phyloP scores from a whole-genome alignment of 2,888 invertebrate species.

The Synergus gifuensis region DNA sequence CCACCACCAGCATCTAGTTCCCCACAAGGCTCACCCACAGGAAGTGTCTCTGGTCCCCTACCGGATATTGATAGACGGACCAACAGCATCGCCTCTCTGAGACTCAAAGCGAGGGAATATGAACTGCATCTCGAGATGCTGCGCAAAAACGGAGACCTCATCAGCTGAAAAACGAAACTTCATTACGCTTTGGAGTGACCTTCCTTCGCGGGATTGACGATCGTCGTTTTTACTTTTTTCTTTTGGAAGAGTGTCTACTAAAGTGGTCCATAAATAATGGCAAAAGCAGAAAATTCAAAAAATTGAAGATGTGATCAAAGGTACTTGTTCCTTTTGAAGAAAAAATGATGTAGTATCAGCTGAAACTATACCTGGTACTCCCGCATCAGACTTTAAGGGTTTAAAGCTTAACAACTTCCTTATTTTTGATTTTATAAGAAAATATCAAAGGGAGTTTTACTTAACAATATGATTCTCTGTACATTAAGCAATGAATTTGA shows the following conservation, averaged over 20 bases:
- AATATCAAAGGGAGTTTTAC: no score
- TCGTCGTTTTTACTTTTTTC: slow-evolving; percentile 43
- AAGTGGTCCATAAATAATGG: no score
- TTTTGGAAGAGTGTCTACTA: slow-evolving; percentile 4
- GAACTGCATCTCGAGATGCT: slow-evolving; percentile 91
- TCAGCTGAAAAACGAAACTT: slow-evolving; percentile 83
- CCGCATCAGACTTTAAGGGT: no score
- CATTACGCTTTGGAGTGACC: not conserved
- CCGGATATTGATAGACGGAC: slow-evolving; percentile 90
- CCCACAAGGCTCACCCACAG: slow-evolving; percentile 72
- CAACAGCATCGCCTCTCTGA: slow-evolving; percentile 91
- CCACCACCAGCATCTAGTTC: slow-evolving; percentile 59
- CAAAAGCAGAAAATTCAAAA: no score
- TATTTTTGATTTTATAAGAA: no score
- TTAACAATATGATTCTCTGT: no score
- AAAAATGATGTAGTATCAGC: no score
- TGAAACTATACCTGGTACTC: no score
- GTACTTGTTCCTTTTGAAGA: no score
- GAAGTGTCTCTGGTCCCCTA: slow-evolving; percentile 78
- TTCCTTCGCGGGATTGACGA: slow-evolving; percentile 34
- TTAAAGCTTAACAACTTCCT: no score
- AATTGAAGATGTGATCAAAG: no score
- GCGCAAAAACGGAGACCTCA: slow-evolving; percentile 88
- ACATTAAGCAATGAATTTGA: no score
- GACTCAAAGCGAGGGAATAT: slow-evolving; percentile 93